phyloP scores from a whole-genome alignment of 2,797 vertebrate species.

The Rhinichthys osculus region DNA sequence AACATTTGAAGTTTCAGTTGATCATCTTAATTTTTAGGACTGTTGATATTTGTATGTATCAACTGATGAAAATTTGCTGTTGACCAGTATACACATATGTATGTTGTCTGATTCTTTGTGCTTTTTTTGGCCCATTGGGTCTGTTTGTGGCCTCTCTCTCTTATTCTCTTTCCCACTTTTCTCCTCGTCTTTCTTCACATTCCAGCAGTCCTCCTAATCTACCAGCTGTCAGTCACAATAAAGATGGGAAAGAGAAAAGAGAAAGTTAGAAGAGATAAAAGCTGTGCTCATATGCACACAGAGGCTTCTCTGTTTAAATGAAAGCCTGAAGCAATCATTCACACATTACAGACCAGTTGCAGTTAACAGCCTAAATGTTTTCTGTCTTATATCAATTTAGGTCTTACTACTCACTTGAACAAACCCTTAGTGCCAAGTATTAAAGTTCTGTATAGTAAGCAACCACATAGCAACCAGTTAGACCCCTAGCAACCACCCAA shows the following conservation, averaged over 20 bases:
- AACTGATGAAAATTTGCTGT: not conserved
- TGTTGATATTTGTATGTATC: not conserved
- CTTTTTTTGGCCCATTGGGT: conserved; percentile 9
- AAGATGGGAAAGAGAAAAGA: conserved; percentile 8
- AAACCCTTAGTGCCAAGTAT: not conserved
- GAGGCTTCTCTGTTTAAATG: not conserved
- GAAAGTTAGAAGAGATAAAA: conserved; percentile 23
- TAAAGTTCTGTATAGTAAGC: not conserved
- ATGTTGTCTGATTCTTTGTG: not conserved
- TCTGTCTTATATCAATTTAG: not conserved
- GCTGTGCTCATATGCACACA: not conserved
- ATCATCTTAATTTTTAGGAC: not conserved
- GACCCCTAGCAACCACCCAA: not conserved
- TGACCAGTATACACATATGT: not conserved
- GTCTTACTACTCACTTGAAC: not conserved
- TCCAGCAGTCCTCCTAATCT: conserved; percentile 31
- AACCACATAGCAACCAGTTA: not conserved
- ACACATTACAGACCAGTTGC: not conserved
- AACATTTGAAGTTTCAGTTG: not conserved
- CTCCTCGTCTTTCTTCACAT: conserved; percentile 4
- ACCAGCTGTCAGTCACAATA: conserved; percentile 18
- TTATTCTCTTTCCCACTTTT: conserved; percentile 9
- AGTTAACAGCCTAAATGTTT: conserved; percentile 2
- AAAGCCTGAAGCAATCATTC: conserved; percentile 15
- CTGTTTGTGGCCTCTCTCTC: not conserved